Evolutionary conservation across 2,113 vertebrate species (phyloP), one percentile per base, ranked within the genome.

Genomic region (Phycodurus eques): DNA sequence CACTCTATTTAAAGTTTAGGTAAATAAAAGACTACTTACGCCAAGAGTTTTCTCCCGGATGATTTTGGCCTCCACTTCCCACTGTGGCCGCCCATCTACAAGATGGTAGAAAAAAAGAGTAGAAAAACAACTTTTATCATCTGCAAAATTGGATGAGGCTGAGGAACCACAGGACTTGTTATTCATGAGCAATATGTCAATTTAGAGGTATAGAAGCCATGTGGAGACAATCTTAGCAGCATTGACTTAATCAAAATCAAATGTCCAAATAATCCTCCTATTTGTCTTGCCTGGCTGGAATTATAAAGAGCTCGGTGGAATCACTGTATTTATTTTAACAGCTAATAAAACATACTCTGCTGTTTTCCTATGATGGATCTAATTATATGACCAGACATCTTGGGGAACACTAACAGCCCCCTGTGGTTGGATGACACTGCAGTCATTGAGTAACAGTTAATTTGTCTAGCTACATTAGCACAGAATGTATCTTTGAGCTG

Each of bases 1-100:
- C 43, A 20, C n/a, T 57, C n/a, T 57, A 57, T 60, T 60, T 14
- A 8, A 17, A 67, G 5, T 19, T 13, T 2, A 39, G 15, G 9
- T 42, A 49, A 54, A 65, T 5, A 17, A 59, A 35, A 8, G 13
- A 39, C 9, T 69, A 93, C 96, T 97, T 91, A 98, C 97, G 89
- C 94, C 95, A 93, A 98, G 96, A 93, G 94, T 95, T 87, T 95
- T 98, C 88, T 98, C 97, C 71, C 94, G 93, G 62, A 96, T 91
- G 91, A 98, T 95, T 92, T 97, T 99, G 72, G 95, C 97, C 91
- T 98, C 97, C 79, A 96, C 96, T 77, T 99, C 97, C 97, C 97
- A 99, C 20, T 99, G 96, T 83, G 97, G 96, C 84, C 96, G 91
- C 90, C 96, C 97, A 93, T 99, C 97, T 99, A 87, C 80, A 83